These are phyloP conservation scores for Condylura cristata DNA, from an alignment of 2,113 vertebrate species.

Conservation along the genomic window DNA sequence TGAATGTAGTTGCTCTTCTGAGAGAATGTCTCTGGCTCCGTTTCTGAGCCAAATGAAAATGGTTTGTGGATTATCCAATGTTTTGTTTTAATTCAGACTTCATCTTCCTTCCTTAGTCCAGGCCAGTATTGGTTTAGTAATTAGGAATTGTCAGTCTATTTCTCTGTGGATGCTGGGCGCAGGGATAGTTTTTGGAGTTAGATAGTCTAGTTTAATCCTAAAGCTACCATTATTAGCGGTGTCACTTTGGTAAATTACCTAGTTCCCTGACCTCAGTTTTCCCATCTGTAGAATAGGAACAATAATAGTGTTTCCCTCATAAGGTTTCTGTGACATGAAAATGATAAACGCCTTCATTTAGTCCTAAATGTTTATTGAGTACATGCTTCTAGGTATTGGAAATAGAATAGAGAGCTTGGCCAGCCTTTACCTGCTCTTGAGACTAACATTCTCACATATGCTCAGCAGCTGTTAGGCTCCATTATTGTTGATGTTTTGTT, in stretches of 20 bases:
- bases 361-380: not conserved
- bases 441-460: not conserved
- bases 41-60: conserved; percentile 36
- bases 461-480: not conserved
- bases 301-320: not conserved
- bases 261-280: not conserved
- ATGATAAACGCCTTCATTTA: conserved; percentile 3
- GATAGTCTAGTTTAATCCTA: not conserved
- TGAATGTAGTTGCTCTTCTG: conserved; percentile 28
- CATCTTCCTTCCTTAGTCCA: conserved; percentile 45
- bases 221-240: not conserved
- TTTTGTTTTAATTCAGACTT: conserved; percentile 57
- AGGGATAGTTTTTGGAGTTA: not conserved
- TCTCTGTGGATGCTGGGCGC: not conserved
- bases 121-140: not conserved
- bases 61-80: conserved; percentile 43
- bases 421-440: not conserved
- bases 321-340: not conserved
- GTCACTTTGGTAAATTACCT: not conserved
- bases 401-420: not conserved
- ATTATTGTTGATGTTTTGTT: not conserved
- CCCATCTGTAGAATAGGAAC: not conserved
- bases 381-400: not conserved
- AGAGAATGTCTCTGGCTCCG: not conserved
- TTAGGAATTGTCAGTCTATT: not conserved